Evolutionary conservation across 2,797 vertebrate species (phyloP).

Genomic region (Mallotus villosus): DNA sequence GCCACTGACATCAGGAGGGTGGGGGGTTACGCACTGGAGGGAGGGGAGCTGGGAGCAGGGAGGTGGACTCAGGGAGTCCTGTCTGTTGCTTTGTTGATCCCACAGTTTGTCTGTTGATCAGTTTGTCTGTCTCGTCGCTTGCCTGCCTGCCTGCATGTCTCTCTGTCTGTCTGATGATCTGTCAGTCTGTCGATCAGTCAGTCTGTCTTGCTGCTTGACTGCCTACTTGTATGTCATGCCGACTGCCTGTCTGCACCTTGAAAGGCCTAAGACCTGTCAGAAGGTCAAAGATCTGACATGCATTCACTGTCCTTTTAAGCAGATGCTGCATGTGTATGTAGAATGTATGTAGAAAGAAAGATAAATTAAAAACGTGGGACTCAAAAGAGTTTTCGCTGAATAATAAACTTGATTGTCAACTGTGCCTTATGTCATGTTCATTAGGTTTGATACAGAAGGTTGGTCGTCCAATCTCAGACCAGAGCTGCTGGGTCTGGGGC

Average conservation of each 20-base stretch:
- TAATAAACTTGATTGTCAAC: not conserved
- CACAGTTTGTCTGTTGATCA: too few relatives aligned
- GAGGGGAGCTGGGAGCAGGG: not conserved
- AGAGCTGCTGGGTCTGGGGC: not conserved
- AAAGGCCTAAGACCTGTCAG: too few relatives aligned
- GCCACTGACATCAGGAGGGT: not conserved
- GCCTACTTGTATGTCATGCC: too few relatives aligned
- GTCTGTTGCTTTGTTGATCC: not conserved
- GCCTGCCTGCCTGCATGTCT: too few relatives aligned
- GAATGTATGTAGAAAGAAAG: not conserved
- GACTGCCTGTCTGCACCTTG: too few relatives aligned
- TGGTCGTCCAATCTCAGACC: not conserved
- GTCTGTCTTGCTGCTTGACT: too few relatives aligned
- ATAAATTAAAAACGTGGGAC: not conserved
- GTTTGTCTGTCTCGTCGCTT: too few relatives aligned
- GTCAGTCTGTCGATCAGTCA: too few relatives aligned
- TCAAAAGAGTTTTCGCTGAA: not conserved
- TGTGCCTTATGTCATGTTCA: not conserved
- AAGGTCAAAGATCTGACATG: too few relatives aligned
- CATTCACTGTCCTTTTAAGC: too few relatives aligned
- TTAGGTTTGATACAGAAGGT: not conserved
- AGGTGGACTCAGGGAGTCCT: not conserved
- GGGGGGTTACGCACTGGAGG: not conserved
- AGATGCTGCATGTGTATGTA: too few relatives aligned
- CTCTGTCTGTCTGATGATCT: too few relatives aligned